Evolutionary conservation across 2,113 vertebrate genomes (phyloP), one percentile per base, ranked within the genome.

Genomic region (Mionectes macconnelli): DNA sequence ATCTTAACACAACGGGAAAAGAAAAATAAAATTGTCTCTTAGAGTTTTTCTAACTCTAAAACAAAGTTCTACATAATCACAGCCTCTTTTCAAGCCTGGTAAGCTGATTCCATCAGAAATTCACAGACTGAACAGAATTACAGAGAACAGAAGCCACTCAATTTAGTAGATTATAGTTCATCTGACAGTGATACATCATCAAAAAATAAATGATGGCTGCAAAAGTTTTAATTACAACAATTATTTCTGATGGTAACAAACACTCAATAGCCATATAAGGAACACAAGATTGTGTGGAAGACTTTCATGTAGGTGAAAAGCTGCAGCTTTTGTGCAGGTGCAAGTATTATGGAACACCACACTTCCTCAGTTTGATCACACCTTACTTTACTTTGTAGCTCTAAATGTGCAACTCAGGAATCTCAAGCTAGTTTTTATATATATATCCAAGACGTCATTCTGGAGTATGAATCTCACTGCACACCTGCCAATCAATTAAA

Each of bases 261-360:
- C 59, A 33, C 14, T 15, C 24, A 76, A 50, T 1, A 63, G 53
- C 28, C 37, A 50, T 39, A 39, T 0, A 0, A 73, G 40, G 45
- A 73, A 73, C 8, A 1, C 37, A 53, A 31, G 39, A 8, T 37
- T 27, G 23, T 52, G 50, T 52, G 25, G 31, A 5, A 60, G 44
- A 73, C 33, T 86, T 50, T 24, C n/a, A 59, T 14, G 44, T 0
- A 23, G 75, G 44, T 23, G 55, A 64, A 90, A 80, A 86, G 39
- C 33, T 0, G 0, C 40, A 67, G 33, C 35, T 85, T 47, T 22
- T 35, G 10, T 12, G 31, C 33, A 72, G 57, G 33, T 35, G 10
- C 30, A 35, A 57, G 39, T 25, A 47, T 39, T 5, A 24, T 0
- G 12, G 52, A 68, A 87, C 50, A 45, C 4, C 27, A 37, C 37